A percentile compares a stretch with the other conserved stretches of the same genome.
These are phyloP conservation scores for Nemoura dubitans DNA, from an alignment of 2,888 invertebrate species.

Conservation along the genomic window DNA sequence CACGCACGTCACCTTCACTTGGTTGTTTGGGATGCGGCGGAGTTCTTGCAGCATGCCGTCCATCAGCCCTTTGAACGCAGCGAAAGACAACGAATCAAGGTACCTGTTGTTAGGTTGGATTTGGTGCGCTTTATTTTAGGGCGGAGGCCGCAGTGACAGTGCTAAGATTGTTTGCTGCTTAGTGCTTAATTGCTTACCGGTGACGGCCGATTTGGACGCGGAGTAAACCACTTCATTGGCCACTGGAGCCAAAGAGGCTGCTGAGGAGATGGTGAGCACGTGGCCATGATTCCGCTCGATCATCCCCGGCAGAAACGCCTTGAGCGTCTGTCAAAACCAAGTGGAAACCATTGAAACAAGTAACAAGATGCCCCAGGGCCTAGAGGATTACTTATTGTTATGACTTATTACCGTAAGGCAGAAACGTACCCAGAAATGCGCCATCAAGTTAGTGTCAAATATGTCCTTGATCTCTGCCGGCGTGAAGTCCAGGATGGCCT, in stretches of 20 bases:
- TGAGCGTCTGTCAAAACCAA: constrained; percentile 54
- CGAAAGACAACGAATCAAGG: too few relatives aligned
- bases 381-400: too few relatives aligned
- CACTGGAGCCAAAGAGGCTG: constrained; percentile 56
- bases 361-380: too few relatives aligned
- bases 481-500: constrained; percentile 56
- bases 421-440: constrained; percentile 57
- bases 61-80: constrained; percentile 58
- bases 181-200: too few relatives aligned
- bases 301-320: constrained; percentile 58
- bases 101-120: too few relatives aligned
- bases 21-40: constrained; percentile 53
- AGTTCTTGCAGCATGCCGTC: constrained; percentile 61
- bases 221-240: constrained; percentile 57
- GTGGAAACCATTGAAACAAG: too few relatives aligned
- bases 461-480: constrained; percentile 56
- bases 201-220: constrained; percentile 58
- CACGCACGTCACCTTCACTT: constrained; percentile 60
- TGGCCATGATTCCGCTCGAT: constrained; percentile 56
- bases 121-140: too few relatives aligned
- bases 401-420: too few relatives aligned
- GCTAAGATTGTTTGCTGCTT: too few relatives aligned
- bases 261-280: constrained; percentile 57
- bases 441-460: constrained; percentile 57
- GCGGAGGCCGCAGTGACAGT: too few relatives aligned